phyloP scores from a whole-genome alignment of 2,797 vertebrate species.

The Chaenodraco wilsoni region DNA sequence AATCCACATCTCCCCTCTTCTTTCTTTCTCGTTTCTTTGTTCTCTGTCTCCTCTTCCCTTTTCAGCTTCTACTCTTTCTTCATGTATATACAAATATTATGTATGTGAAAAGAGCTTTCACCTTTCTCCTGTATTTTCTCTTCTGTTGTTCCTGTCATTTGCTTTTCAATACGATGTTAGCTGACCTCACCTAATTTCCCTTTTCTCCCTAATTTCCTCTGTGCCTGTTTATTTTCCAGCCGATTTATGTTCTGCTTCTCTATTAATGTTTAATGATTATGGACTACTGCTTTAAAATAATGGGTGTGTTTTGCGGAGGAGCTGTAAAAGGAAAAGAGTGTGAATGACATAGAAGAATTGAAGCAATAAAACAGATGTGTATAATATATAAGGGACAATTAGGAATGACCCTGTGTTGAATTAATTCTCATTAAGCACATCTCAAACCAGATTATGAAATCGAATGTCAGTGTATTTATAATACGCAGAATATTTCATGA shows the following conservation, averaged over 20 bases:
- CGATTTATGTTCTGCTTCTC: slow-evolving; percentile 34
- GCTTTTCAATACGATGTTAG: slow-evolving; percentile 28
- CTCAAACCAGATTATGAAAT: slow-evolving; percentile 3
- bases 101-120: slow-evolving; percentile 8
- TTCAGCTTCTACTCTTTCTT: background rate
- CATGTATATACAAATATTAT: background rate
- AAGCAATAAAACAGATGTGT: slow-evolving; percentile 13
- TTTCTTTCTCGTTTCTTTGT: slow-evolving; percentile 10
- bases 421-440: background rate
- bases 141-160: slow-evolving; percentile 15
- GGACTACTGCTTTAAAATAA: slow-evolving; percentile 30
- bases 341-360: slow-evolving; percentile 15
- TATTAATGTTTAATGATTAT: slow-evolving; percentile 53
- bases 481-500: slow-evolving; percentile 9
- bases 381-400: background rate
- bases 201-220: slow-evolving; percentile 41
- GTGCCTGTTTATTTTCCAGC: slow-evolving; percentile 39
- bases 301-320: slow-evolving; percentile 26
- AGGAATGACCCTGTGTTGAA: background rate
- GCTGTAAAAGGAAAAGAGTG: slow-evolving; percentile 23
- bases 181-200: slow-evolving; percentile 13
- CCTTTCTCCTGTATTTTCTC: background rate
- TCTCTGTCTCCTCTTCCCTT: background rate
- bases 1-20: slow-evolving; percentile 18
- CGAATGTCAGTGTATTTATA: background rate